Evolutionary conservation across 2,888 invertebrate species (phyloP).

Genomic region (Rugalucina vietnamica): DNA sequence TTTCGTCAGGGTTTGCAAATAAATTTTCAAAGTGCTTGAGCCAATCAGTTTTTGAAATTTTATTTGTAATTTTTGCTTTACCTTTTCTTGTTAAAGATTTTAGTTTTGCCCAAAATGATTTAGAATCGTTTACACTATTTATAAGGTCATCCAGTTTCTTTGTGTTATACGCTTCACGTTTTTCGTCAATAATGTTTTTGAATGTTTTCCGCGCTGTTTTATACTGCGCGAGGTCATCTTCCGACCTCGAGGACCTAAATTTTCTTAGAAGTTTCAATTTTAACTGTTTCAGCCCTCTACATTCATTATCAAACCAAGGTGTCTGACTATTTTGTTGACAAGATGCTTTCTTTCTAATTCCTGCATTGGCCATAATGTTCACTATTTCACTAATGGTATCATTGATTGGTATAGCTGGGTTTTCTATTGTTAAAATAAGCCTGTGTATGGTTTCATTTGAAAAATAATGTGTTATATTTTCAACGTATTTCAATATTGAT

Average conservation of each 20-base stretch:
- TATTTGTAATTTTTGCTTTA: neutral
- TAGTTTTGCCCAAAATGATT: neutral
- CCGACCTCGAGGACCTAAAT: neutral
- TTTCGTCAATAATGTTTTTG: neutral
- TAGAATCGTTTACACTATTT: neutral
- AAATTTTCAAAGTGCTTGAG: neutral
- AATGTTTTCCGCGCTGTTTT: neutral
- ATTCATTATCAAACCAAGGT: neutral
- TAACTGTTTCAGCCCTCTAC: neutral
- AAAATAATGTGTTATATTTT: too few species aligned
- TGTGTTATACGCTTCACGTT: neutral
- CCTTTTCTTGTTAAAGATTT: neutral
- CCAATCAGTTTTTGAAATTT: neutral
- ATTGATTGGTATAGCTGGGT: too few species aligned
- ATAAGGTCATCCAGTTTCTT: neutral
- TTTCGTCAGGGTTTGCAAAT: neutral
- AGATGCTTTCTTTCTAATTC: too few species aligned
- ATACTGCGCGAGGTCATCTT: neutral
- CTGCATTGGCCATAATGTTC: too few species aligned
- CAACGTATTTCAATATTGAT: too few species aligned
- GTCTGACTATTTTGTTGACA: too few species aligned
- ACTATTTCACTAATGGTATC: too few species aligned
- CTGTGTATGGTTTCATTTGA: too few species aligned
- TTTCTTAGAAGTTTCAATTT: neutral
- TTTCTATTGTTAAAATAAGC: too few species aligned